Conservation (phyloP, 2,888 invertebrate genomes). For the Sphinx pinastri region DNA sequence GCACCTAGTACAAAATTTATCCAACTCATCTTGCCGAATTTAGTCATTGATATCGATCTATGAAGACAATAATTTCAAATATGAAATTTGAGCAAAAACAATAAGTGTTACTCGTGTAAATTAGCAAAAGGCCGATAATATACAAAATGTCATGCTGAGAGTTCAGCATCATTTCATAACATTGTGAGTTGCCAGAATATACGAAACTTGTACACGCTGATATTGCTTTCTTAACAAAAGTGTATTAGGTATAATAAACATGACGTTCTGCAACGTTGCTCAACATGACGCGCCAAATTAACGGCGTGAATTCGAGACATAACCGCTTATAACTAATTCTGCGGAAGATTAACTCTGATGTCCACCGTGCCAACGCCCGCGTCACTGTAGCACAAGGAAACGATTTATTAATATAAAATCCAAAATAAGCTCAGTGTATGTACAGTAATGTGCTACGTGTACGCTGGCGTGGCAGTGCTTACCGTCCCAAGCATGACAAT, state of each 20-base stretch:
- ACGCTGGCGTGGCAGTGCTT: constrained; percentile 73
- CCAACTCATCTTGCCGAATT: not conserved
- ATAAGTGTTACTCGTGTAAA: constrained; percentile 47
- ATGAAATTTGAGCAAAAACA: constrained; percentile 1
- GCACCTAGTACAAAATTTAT: no score
- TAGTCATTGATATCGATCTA: not conserved
- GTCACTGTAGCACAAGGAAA: constrained; percentile 73
- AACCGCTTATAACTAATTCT: constrained; percentile 13
- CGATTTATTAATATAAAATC: constrained; percentile 30
- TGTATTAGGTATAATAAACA: no score
- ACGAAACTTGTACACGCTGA: no score
- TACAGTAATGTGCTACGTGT: constrained; percentile 61
- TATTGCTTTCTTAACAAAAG: no score
- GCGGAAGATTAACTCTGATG: constrained; percentile 59
- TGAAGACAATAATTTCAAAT: not conserved
- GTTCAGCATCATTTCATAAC: no score
- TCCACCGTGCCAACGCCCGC: constrained; percentile 70
- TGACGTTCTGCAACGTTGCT: no score
- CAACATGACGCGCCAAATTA: no score
- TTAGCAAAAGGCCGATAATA: constrained; percentile 21
- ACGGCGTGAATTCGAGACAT: no score
- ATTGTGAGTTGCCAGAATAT: no score
- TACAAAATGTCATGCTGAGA: no score
- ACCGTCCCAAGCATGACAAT: constrained; percentile 45
- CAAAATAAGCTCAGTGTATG: constrained; percentile 67